These are phyloP conservation scores for Hirundo rustica DNA, from an alignment of 2,797 vertebrate genomes.

Conservation along the genomic window DNA sequence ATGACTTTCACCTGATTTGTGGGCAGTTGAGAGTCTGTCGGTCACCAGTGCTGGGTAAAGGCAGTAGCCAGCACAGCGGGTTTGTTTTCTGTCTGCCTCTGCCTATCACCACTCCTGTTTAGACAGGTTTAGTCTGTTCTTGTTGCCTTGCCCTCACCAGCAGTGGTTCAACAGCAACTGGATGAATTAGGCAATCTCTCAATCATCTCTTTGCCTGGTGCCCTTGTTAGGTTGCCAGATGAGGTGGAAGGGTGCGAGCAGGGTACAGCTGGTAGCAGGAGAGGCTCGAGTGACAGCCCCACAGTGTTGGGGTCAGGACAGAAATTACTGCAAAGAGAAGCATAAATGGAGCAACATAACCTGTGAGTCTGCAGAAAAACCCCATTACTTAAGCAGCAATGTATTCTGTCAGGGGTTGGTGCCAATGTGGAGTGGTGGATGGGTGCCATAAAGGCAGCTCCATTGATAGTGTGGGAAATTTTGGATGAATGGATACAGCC, in stretches of 20 bases:
- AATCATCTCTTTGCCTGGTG: background rate
- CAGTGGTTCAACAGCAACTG: background rate
- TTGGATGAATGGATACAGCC: background rate
- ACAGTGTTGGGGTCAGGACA: background rate
- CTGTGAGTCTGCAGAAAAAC: background rate
- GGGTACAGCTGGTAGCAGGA: background rate
- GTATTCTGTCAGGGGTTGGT: background rate
- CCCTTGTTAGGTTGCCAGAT: background rate
- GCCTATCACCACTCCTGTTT: background rate
- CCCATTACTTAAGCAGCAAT: background rate
- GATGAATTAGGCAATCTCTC: background rate
- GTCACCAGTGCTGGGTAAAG: background rate
- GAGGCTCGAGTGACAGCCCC: accelerated
- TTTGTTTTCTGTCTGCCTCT: background rate
- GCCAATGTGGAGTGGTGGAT: background rate
- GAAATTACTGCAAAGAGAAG: background rate
- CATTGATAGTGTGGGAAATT: background rate
- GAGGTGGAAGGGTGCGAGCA: background rate
- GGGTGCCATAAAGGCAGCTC: background rate
- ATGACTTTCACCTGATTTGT: background rate
- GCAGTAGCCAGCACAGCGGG: accelerated
- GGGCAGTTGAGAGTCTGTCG: background rate
- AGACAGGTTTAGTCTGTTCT: background rate
- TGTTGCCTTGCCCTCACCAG: background rate
- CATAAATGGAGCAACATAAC: background rate